phyloP scores from a whole-genome alignment of 2,797 vertebrate genomes.

The Austrolebias charrua region DNA sequence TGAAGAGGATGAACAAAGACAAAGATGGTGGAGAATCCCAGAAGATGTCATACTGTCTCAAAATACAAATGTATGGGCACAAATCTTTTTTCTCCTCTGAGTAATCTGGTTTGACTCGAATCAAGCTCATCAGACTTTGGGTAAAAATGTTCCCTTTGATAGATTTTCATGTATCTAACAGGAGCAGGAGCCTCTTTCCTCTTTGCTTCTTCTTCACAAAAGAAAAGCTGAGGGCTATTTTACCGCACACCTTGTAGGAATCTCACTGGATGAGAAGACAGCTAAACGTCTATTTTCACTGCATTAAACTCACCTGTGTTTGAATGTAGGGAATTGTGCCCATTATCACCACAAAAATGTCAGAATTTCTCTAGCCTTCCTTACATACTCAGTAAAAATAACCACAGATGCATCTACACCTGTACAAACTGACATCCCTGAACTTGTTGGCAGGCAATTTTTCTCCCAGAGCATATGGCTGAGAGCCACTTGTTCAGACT shows the following conservation, averaged over 20 bases:
- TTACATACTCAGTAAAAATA: conserved; percentile 52
- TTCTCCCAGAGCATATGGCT: conserved; percentile 56
- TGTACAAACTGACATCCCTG: conserved; percentile 39
- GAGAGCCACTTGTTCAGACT: conserved; percentile 58
- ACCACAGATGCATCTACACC: conserved; percentile 49
- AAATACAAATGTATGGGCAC: conserved; percentile 14
- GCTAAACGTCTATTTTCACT: conserved; percentile 38
- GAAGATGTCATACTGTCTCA: conserved; percentile 17
- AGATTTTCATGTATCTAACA: conserved; percentile 24
- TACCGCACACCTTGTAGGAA: conserved; percentile 15
- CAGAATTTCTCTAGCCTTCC: conserved; percentile 8
- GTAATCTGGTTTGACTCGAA: conserved; percentile 21
- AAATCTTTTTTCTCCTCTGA: conserved; percentile 13
- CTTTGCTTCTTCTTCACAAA: conserved; percentile 21
- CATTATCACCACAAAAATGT: conserved; percentile 26
- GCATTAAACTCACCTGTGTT: conserved; percentile 47
- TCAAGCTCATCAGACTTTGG: conserved; percentile 7
- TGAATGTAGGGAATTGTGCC: conserved; percentile 28
- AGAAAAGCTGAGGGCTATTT: conserved; percentile 36
- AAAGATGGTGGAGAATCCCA: conserved; percentile 26
- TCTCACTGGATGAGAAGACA: conserved; percentile 32
- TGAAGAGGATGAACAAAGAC: conserved; percentile 57
- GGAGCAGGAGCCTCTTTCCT: conserved; percentile 13
- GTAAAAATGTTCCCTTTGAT: conserved; percentile 26
- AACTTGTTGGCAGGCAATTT: conserved; percentile 48